These are phyloP conservation scores for Octopus bimaculoides DNA, from an alignment of 1,140 invertebrate genomes.

Conservation along the genomic window DNA sequence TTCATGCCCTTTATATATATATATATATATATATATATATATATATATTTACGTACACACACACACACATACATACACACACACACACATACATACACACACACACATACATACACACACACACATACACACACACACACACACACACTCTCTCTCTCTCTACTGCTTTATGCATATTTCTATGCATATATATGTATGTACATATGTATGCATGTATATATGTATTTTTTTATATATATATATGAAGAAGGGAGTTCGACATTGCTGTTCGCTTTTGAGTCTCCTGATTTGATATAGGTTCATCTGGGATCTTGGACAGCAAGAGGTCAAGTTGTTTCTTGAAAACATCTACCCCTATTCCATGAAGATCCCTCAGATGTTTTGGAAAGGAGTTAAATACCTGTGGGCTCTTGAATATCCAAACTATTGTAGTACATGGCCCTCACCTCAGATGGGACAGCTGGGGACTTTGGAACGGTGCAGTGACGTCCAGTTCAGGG, in stretches of 20 bases:
- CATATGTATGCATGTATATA: constrained; percentile 24
- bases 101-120: not conserved
- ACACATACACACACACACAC: not conserved
- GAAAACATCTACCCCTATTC: not conserved
- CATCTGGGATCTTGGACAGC: not conserved
- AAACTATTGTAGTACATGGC: too few species aligned
- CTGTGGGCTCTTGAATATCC: not conserved
- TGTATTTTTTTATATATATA: not conserved
- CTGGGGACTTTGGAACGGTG: too few species aligned
- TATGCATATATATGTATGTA: constrained; percentile 23
- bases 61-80: not conserved
- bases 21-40: too few species aligned
- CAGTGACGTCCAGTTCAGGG: too few species aligned
- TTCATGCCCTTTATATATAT: too few species aligned
- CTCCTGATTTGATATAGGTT: constrained; percentile 4
- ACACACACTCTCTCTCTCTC: not conserved
- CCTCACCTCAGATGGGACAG: too few species aligned
- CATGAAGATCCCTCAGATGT: not conserved
- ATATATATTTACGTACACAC: not conserved
- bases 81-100: not conserved
- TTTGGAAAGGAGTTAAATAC: not conserved
- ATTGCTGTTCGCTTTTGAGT: not conserved
- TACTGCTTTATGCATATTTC: constrained; percentile 18
- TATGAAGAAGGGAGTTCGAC: constrained; percentile 4
- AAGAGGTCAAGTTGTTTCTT: not conserved